A percentile compares a stretch with the other conserved stretches of the same genome.
phyloP scores from a whole-genome alignment of 53 echinoderm and acorn worm genomes.

The Crossaster papposus region DNA sequence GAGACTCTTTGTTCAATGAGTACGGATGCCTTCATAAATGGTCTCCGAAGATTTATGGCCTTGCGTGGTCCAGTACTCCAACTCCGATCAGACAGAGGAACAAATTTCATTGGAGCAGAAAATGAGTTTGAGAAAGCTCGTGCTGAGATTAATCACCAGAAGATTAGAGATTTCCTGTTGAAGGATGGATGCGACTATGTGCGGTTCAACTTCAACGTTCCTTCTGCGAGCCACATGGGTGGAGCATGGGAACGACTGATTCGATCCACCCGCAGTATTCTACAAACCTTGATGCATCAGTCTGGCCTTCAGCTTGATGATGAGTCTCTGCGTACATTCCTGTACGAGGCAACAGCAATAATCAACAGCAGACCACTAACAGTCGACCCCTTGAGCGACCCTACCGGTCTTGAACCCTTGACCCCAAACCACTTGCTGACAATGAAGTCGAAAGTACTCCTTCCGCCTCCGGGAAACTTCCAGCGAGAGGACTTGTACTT shows the following conservation, averaged over 20 bases:
- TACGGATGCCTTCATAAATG: slow-evolving; percentile 81
- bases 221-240: slow-evolving; percentile 74
- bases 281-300: slow-evolving; percentile 62
- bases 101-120: slow-evolving; percentile 70
- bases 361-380: slow-evolving; percentile 70
- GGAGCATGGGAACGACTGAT: slow-evolving; percentile 76
- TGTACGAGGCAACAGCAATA: slow-evolving; percentile 69
- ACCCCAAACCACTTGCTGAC: slow-evolving; percentile 73
- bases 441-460: slow-evolving; percentile 50
- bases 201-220: slow-evolving; percentile 56
- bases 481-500: slow-evolving; percentile 43
- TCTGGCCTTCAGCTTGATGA: slow-evolving; percentile 69
- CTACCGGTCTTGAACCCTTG: slow-evolving; percentile 25
- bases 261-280: slow-evolving; percentile 61
- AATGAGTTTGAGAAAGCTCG: slow-evolving; percentile 24
- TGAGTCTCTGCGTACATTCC: slow-evolving; percentile 69
- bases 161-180: slow-evolving; percentile 44
- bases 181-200: slow-evolving; percentile 59
- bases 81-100: slow-evolving; percentile 70
- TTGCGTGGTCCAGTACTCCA: slow-evolving; percentile 68
- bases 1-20: slow-evolving; percentile 57
- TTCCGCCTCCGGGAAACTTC: slow-evolving; percentile 69
- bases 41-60: slow-evolving; percentile 67
- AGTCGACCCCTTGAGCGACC: slow-evolving; percentile 20
- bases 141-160: slow-evolving; percentile 47